Percentiles rank a stretch among this genome's conserved stretches.
Conservation (phyloP, 2,113 vertebrate species). For the Gopherus flavomarginatus region DNA sequence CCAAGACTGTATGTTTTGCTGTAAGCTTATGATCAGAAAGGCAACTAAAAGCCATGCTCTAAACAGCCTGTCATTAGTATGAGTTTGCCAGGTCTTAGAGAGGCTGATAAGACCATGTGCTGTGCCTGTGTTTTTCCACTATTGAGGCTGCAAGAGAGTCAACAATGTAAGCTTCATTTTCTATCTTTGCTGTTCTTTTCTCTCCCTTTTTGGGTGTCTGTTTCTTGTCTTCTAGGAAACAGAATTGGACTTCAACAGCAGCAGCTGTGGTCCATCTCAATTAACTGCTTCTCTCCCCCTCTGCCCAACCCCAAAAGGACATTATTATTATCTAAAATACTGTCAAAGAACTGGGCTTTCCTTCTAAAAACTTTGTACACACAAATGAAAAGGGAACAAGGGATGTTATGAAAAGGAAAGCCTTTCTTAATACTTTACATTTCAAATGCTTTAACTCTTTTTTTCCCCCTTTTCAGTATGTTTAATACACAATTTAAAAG, state of each 20-base stretch:
- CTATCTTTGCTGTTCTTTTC: not conserved
- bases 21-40: not conserved
- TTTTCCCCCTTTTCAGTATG: not conserved
- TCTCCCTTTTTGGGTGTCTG: not conserved
- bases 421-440: not conserved
- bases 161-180: not conserved
- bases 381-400: not conserved
- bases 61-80: not conserved
- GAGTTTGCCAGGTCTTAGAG: not conserved
- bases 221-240: not conserved
- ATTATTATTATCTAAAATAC: not conserved
- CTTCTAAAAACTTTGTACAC: not conserved
- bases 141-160: not conserved
- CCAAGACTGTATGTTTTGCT: not conserved
- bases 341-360: not conserved
- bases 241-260: not conserved
- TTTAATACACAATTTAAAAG: not conserved
- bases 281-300: not conserved
- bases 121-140: not conserved
- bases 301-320: not conserved
- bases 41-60: not conserved
- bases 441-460: not conserved
- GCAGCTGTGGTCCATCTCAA: not conserved
- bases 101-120: not conserved
- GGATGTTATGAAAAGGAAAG: not conserved